Evolutionary conservation across 2,797 vertebrate species (phyloP), one percentile per base, ranked within the genome.

Genomic region (Poecilia wingei): DNA sequence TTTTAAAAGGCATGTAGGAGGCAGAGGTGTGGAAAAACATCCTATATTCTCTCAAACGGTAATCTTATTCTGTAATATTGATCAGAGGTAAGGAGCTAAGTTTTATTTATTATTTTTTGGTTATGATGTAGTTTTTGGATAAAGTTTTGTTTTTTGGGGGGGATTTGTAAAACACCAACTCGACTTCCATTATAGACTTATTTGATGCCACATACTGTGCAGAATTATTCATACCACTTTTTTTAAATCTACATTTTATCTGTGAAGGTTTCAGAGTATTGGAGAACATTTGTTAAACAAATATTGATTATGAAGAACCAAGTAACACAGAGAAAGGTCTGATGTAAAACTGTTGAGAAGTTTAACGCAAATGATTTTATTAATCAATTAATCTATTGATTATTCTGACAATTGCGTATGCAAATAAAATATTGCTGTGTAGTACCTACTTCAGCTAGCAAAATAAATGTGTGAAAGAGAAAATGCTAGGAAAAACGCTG

Each of bases 21-120:
- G 33, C 68, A 79, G 46, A 76, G 8, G 14, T 49, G 33, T 31
- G 51, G 79, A 28, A 8, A 77, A 82, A 66, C 74, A 16, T 70
- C n/a, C 64, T 64, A 18, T 78, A 49, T 83, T 78, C 12, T 75
- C 22, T 10, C 25, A 53, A 55, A 16, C 0, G 2, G n/a, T 8
- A 18, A 36, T 5, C 18, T 2, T 28, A 68, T 10, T 18, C 53
- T 72, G 1, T 43, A 61, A 31, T 53, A 41, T 51, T 75, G 73
- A 74, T 69, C 6, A 41, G 9, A 69, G 3, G 3, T n/a, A 13
- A 43, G 18, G 20, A 68, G 36, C 66, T 64, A 16, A 43, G 20
- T 25, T 68, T n/a, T 43, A 20, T 49, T 47, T 47, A 20, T 49
- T 20, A 6, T 16, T 1, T 28, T 59, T 16, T 59, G 2, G 13